Evolutionary conservation across 2,888 invertebrate genomes (phyloP), one percentile per base, ranked within the genome.

Genomic region (Boloria selene): DNA sequence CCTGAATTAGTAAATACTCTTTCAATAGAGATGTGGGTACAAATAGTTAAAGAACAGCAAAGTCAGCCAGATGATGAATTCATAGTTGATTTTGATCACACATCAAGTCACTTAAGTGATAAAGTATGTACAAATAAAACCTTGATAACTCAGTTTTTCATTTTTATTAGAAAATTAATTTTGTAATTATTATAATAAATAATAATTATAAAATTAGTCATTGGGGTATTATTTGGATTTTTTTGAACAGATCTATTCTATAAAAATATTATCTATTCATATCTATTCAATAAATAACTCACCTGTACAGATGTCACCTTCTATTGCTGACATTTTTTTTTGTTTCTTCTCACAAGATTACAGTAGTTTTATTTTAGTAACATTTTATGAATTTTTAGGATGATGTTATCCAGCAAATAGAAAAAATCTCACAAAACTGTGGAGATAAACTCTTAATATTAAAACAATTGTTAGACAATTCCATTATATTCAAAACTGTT

Each of bases 401-500:
- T 62, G 72, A 77, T 49, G 17, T 87, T 16, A 72, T 86, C 49
- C 65, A 76, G 55, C 80, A 72, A 60, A 86, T 90, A 63, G 76
- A 87, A 76, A 68, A 74, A 38, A 52, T 77, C 61, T 75, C 84
- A 13, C 68, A 65, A 69, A 71, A 77, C 65, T 73, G 74, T 50
- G 73, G 75, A 64, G 80, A 79, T 70, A 86, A 87, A 74, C 66
- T 79, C 13, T 75, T 75, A 64, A 70, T 90, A 17, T 90, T 94
- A 82, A 75, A 82, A 14, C 76, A 77, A 61, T 73, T 95, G 10
- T 75, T 93, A 44, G 61, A 83, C 58, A 78, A 92, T 74, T 50
- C 75, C 56, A 67, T 73, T 38, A 84, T 94, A 58, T 71, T 75
- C 13, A 68, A 84, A 51, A 93, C 87, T 69, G 91, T 95, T 0